A percentile compares a stretch with the other conserved stretches of the same genome.
These are phyloP conservation scores for Cerceris rybyensis DNA, from an alignment of 2,888 invertebrate genomes.

Conservation along the genomic window DNA sequence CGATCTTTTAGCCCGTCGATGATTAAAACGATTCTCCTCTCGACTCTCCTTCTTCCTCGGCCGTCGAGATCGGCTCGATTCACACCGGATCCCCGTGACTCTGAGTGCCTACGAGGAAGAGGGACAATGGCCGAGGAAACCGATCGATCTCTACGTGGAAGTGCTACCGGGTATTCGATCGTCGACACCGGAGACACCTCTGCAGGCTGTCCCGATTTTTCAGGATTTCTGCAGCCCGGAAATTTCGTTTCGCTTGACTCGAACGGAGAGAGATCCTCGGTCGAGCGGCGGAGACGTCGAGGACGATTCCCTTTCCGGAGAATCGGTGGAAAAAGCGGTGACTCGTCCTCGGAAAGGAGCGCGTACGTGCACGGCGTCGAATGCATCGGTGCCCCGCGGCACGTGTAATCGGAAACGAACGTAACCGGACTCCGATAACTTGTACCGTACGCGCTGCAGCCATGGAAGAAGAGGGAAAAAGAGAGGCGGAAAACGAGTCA, in stretches of 20 bases:
- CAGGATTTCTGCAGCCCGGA: conserved; percentile 17
- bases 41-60: background rate
- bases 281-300: too few species aligned
- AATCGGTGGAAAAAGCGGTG: conserved; percentile 33
- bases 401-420: conserved; percentile 72
- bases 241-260: too few species aligned
- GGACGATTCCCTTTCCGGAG: background rate
- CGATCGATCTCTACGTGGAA: conserved; percentile 41
- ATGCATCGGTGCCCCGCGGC: conserved; percentile 64
- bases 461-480: conserved; percentile 35
- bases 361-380: conserved; percentile 55
- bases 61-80: background rate
- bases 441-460: conserved; percentile 49
- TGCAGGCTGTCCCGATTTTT: conserved; percentile 35
- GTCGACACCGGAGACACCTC: too few species aligned
- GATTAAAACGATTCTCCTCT: background rate
- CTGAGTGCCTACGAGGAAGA: conserved; percentile 49
- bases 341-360: conserved; percentile 61
- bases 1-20: background rate
- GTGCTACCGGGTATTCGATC: background rate
- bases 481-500: conserved; percentile 16
- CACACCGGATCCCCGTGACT: background rate
- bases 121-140: conserved; percentile 55
- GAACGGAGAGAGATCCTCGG: background rate
- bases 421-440: conserved; percentile 71